Base-by-base conservation (phyloP, 2,888 invertebrate species). In the Diaphora mendica region DNA sequence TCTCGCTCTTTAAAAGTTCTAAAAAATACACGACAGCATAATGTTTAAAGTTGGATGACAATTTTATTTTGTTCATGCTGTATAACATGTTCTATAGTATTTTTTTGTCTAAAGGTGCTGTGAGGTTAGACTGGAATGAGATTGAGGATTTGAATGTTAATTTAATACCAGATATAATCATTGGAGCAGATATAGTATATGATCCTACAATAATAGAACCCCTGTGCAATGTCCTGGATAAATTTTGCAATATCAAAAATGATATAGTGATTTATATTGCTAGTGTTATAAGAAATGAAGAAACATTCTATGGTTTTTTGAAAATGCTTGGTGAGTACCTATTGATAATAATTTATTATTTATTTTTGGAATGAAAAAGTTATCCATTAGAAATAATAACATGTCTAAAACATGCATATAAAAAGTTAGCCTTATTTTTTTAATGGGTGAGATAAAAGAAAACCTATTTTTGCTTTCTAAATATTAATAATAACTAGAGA, bases 251-350 rank as follows among this genome's bases (percentile, higher is more conserved):
- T 0, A 91, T 83, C 81, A 95, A 95, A 85, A 85, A 81, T 30
- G 13, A 87, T 64, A 75, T 94, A 62, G 86, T 90, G 79, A 87
- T 93, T 42, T 94, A 89, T 76, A 92, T 95, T 80, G 91, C 92
- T 55, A 92, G 92, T 85, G 87, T 93, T 67, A 89, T 97, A 79
- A 94, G 98, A 81, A 98, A 97, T 92, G 91, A 95, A 84, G 92
- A 96, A 1, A 98, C 98, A 1, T 92, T 97, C 78, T 83, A 92
- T 7, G 84, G 88, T 39, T 98, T 98, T 91, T 87, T 97, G 65
- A 80, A 91, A 26, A 85, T 90, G 79, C 89, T 97, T 82, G 95
- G 97, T 97, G 88, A 89, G 91, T 78, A 42, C 74, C 67, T 55
- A 26, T 62, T 30, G 1, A 15, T 39, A 11, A 39, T 59, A 2